Percentiles rank a stretch among this genome's conserved stretches.
Evolutionary conservation across 1,140 invertebrate genomes (phyloP).

Genomic region (Drosophila sproati): DNA sequence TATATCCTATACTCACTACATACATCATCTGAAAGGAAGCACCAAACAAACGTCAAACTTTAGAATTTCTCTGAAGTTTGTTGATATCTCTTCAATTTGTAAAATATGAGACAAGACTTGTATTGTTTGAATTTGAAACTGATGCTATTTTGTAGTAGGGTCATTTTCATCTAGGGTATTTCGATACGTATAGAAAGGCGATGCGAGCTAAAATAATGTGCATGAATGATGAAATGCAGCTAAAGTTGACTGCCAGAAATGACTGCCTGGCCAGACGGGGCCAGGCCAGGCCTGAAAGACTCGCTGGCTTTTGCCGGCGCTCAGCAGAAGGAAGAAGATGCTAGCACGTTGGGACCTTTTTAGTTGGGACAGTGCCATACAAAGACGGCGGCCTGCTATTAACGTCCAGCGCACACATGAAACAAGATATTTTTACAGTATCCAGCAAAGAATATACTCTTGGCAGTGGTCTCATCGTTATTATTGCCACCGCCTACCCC

Average conservation of each 20-base stretch:
- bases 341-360: slow-evolving; percentile 22
- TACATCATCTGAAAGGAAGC: too few relatives aligned
- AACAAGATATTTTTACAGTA: slow-evolving; percentile 84
- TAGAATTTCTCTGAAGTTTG: too few relatives aligned
- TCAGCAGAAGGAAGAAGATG: slow-evolving; percentile 13
- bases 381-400: slow-evolving; percentile 66
- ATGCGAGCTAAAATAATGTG: slow-evolving; percentile 65
- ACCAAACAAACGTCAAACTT: too few relatives aligned
- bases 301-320: slow-evolving; percentile 22
- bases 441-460: slow-evolving; percentile 62
- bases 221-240: slow-evolving; percentile 82
- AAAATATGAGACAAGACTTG: not conserved
- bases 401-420: slow-evolving; percentile 83
- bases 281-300: slow-evolving; percentile 12
- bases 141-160: not conserved
- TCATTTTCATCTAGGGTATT: slow-evolving; percentile 12
- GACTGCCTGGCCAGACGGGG: slow-evolving; percentile 17
- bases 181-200: slow-evolving; percentile 3
- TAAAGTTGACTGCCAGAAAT: slow-evolving; percentile 65
- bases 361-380: slow-evolving; percentile 29
- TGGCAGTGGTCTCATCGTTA: slow-evolving; percentile 54
- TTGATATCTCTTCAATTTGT: too few relatives aligned
- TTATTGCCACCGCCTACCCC: slow-evolving; percentile 46
- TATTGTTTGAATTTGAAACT: not conserved
- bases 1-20: too few relatives aligned